phyloP scores from a whole-genome alignment of 2,797 vertebrate species.

The Catostomus latipinnis region DNA sequence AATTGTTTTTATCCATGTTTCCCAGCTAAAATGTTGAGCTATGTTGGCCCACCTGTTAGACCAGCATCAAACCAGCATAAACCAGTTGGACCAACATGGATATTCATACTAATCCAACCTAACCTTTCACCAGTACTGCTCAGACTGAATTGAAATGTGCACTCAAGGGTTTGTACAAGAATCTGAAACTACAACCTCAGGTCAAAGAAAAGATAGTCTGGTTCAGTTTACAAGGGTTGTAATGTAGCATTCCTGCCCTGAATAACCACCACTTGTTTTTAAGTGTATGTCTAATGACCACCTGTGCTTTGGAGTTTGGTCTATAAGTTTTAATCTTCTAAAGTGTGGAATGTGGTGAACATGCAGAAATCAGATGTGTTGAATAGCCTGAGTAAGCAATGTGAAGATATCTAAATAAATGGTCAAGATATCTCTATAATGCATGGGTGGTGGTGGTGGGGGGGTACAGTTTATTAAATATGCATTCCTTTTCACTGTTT shows the following conservation, averaged over 20 bases:
- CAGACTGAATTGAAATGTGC: too few relatives aligned
- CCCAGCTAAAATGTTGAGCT: too few relatives aligned
- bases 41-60: too few relatives aligned
- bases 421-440: neutral
- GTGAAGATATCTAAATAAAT: slow-evolving; percentile 1
- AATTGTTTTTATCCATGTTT: too few relatives aligned
- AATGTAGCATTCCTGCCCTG: slow-evolving; percentile 17
- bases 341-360: slow-evolving; percentile 10
- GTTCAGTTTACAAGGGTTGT: slow-evolving; percentile 23
- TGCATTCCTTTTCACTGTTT: neutral
- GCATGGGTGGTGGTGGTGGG: too few relatives aligned
- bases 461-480: neutral
- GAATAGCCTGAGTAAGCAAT: neutral
- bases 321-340: neutral
- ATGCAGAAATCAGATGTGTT: neutral
- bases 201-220: slow-evolving; percentile 25
- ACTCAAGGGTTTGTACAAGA: too few relatives aligned
- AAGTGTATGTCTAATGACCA: slow-evolving; percentile 17
- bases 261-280: slow-evolving; percentile 15
- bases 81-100: too few relatives aligned
- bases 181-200: neutral
- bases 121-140: too few relatives aligned
- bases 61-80: too few relatives aligned
- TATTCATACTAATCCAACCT: too few relatives aligned
- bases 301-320: neutral